A percentile compares a stretch with the other conserved stretches of the same genome.
These are phyloP conservation scores for Caenorhabditis sinica DNA, from an alignment of 2,888 invertebrate species.

Conservation along the genomic window DNA sequence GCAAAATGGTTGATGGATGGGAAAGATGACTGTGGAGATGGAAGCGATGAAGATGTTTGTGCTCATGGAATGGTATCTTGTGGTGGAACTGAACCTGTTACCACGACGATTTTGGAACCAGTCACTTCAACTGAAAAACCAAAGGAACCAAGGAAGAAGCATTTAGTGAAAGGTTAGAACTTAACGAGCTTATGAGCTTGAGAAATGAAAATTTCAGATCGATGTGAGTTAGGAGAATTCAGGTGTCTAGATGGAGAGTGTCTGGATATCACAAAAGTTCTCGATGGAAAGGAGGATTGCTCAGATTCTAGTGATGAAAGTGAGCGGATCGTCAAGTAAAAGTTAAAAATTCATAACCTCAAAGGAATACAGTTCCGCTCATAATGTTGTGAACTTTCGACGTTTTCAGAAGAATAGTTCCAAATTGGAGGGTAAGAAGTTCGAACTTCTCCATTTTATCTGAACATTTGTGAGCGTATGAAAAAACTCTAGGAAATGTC, in stretches of 20 bases:
- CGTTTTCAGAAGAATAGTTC: too few species aligned
- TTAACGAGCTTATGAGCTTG: not conserved
- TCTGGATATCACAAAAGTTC: conserved; percentile 62
- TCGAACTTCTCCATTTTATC: too few species aligned
- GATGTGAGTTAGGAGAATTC: conserved; percentile 73
- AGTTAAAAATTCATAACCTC: too few species aligned
- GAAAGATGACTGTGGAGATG: conserved; percentile 80
- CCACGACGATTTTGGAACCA: conserved; percentile 11
- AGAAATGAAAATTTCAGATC: conserved; percentile 37
- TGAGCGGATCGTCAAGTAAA: too few species aligned
- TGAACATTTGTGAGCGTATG: too few species aligned
- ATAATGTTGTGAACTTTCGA: too few species aligned
- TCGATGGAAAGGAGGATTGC: conserved; percentile 76
- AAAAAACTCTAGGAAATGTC: too few species aligned
- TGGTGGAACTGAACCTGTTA: conserved; percentile 3
- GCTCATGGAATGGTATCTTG: conserved; percentile 50
- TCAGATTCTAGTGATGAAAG: conserved; percentile 73
- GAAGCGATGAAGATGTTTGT: conserved; percentile 76
- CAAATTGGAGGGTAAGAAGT: too few species aligned
- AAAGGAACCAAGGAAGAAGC: conserved; percentile 35
- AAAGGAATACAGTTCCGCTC: too few species aligned
- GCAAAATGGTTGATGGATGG: conserved; percentile 79
- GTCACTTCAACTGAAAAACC: conserved; percentile 44
- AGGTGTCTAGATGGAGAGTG: conserved; percentile 75
- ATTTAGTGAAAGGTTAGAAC: conserved; percentile 12